Evolutionary conservation across 2,888 invertebrate genomes (phyloP).

Genomic region (Brachylomia viminalis): DNA sequence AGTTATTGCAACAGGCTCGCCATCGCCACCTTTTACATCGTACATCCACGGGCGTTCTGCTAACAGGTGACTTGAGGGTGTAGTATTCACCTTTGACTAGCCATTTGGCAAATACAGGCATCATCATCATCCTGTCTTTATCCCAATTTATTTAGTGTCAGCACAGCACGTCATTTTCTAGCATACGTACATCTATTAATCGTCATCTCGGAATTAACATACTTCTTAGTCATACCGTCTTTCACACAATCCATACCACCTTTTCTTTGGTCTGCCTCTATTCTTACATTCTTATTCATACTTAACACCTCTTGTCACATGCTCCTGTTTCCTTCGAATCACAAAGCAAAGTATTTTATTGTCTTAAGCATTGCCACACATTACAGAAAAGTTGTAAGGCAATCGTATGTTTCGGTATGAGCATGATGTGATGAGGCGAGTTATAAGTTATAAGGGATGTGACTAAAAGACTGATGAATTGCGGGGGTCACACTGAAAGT

Average conservation of each 20-base stretch:
- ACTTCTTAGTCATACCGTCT: neutral
- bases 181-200: neutral
- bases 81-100: too few relatives aligned
- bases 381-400: neutral
- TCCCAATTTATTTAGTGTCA: neutral
- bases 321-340: neutral
- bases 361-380: neutral
- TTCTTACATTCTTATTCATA: constrained; percentile 8
- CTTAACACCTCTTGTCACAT: neutral
- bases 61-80: neutral
- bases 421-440: neutral
- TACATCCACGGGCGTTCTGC: neutral
- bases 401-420: neutral
- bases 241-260: neutral
- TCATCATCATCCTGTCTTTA: neutral
- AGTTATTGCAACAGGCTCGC: neutral
- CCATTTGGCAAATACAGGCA: neutral
- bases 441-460: too few relatives aligned
- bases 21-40: neutral
- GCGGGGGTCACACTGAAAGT: too few relatives aligned
- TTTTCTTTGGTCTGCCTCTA: neutral
- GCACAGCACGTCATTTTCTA: neutral
- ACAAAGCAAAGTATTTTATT: too few relatives aligned
- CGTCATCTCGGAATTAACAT: neutral
- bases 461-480: neutral